Conservation (phyloP, 2,888 invertebrate genomes). For the Cryptus viduatorius region DNA sequence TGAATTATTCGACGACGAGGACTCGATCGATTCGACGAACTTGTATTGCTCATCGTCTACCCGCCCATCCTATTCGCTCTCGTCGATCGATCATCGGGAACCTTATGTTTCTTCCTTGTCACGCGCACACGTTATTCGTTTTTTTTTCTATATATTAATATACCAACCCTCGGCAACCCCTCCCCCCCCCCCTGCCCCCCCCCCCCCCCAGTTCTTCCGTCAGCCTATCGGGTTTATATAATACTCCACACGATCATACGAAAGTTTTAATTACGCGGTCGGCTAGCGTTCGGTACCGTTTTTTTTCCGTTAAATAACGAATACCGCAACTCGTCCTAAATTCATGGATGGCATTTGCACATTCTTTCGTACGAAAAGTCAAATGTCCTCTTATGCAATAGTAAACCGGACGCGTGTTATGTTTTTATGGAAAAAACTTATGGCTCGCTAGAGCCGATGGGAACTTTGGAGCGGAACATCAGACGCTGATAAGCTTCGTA, state of each 20-base stretch:
- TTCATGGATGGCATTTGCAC: neutral
- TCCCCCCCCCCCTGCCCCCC: no score
- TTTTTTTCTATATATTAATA: neutral
- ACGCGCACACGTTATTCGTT: constrained; percentile 3
- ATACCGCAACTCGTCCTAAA: neutral
- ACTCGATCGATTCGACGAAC: constrained; percentile 55
- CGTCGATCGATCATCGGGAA: constrained; percentile 59
- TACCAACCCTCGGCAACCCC: neutral
- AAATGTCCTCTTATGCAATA: no score
- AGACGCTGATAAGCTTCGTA: no score
- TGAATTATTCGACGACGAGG: constrained; percentile 65
- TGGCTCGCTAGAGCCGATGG: no score
- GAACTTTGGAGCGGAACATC: no score
- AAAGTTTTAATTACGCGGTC: neutral
- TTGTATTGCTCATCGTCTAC: constrained; percentile 21
- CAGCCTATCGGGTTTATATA: neutral
- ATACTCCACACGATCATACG: neutral
- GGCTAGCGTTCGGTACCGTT: neutral
- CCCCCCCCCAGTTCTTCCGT: no score
- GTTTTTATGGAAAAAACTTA: no score
- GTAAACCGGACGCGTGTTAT: no score
- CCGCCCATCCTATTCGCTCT: constrained; percentile 9
- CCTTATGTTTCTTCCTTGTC: constrained; percentile 48
- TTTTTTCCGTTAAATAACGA: neutral
- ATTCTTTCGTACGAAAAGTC: no score